Conservation (phyloP, 2,888 invertebrate genomes). For the Pasiphila rectangulata region DNA sequence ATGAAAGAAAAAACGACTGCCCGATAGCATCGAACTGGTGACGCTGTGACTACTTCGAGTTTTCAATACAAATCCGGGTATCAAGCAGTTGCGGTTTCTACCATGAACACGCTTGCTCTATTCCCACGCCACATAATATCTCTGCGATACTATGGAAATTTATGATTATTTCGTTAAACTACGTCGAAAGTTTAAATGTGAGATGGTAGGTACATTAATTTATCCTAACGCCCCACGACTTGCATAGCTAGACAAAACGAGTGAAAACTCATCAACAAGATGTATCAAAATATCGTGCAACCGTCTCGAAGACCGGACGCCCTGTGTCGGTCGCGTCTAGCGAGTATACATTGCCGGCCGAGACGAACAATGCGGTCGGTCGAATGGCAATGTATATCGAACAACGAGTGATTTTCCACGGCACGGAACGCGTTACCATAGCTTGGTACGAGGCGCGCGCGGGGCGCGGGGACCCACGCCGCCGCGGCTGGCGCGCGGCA, state of each 20-base stretch:
- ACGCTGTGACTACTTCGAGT: slow-evolving; percentile 6
- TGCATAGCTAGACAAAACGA: slow-evolving; percentile 44
- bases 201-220: slow-evolving; percentile 3
- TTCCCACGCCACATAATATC: slow-evolving; percentile 21
- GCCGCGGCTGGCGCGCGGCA: slow-evolving; percentile 51
- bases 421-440: slow-evolving; percentile 62
- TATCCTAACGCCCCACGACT: slow-evolving; percentile 51
- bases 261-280: slow-evolving; percentile 58
- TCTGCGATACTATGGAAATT: slow-evolving; percentile 14
- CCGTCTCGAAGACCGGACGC: slow-evolving; percentile 44
- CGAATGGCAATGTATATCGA: slow-evolving; percentile 57
- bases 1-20: slow-evolving; percentile 7
- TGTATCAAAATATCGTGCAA: slow-evolving; percentile 53
- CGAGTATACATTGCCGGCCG: slow-evolving; percentile 49
- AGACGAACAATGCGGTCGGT: slow-evolving; percentile 31
- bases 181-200: slow-evolving; percentile 14
- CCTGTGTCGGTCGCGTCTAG: slow-evolving; percentile 27
- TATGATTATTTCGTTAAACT: slow-evolving; percentile 23
- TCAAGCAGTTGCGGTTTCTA: slow-evolving; percentile 21
- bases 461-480: slow-evolving; percentile 53
- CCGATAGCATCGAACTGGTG: slow-evolving; percentile 4
- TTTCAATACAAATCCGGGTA: slow-evolving; percentile 23
- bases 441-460: slow-evolving; percentile 56
- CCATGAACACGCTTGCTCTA: slow-evolving; percentile 17
- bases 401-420: slow-evolving; percentile 61